phyloP scores from a whole-genome alignment of 2,888 invertebrate genomes.

The Clostera curtula region DNA sequence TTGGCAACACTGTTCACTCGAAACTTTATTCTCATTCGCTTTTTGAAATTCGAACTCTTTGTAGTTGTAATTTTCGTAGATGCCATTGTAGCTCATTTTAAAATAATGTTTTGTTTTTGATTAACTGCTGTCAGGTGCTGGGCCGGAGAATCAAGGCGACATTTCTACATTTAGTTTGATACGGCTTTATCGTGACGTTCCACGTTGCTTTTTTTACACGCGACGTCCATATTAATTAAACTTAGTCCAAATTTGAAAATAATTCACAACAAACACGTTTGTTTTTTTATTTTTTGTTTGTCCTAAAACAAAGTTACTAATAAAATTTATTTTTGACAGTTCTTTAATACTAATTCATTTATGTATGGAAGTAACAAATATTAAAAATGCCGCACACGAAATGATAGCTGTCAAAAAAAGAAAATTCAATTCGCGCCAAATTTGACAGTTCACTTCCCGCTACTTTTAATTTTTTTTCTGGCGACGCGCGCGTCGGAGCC shows the following conservation, averaged over 20 bases:
- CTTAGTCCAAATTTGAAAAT: no score
- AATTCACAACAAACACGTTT: no score
- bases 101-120: not conserved
- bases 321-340: not conserved
- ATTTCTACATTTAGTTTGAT: no score
- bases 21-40: slow-evolving; percentile 30
- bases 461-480: slow-evolving; percentile 45
- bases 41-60: slow-evolving; percentile 34
- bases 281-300: no score
- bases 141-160: no score
- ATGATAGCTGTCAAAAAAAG: slow-evolving; percentile 5
- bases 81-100: slow-evolving; percentile 47
- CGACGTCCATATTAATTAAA: no score
- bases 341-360: not conserved
- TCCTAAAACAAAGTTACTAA: no score
- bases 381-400: no score
- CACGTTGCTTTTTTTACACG: no score
- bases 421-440: slow-evolving; percentile 21
- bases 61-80: slow-evolving; percentile 41
- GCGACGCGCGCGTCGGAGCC: slow-evolving; percentile 55
- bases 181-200: no score
- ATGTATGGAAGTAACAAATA: not conserved
- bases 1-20: slow-evolving; percentile 39
- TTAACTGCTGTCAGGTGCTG: no score
- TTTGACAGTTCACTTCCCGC: slow-evolving; percentile 25